A percentile compares a stretch with the other conserved stretches of the same genome.
phyloP scores from a whole-genome alignment of 2,113 vertebrate genomes.

The Pluvianellus socialis region DNA sequence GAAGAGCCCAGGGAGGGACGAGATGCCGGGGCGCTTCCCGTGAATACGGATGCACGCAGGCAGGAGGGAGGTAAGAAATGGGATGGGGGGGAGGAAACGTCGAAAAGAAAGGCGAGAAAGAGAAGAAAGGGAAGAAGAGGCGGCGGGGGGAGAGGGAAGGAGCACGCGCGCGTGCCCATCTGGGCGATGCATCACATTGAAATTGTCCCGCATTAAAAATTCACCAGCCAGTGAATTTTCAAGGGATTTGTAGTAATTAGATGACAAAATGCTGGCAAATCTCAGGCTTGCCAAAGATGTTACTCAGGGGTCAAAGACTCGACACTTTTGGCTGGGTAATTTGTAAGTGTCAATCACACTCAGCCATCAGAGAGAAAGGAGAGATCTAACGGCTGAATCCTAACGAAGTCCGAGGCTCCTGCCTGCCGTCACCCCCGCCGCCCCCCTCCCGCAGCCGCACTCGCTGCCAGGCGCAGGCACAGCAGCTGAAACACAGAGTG shows the following conservation, averaged over 20 bases:
- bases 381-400: slow-evolving; percentile 72
- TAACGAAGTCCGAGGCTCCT: slow-evolving; percentile 60
- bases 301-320: slow-evolving; percentile 97
- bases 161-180: slow-evolving; percentile 53
- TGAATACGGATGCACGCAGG: accelerated
- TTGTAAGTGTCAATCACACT: slow-evolving; percentile 99
- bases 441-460: background rate
- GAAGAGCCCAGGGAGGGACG: background rate
- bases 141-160: background rate
- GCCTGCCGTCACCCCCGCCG: background rate
- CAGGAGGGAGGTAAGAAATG: background rate
- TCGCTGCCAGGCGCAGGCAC: background rate
- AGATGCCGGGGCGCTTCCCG: accelerated
- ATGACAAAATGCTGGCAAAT: slow-evolving; percentile 99
- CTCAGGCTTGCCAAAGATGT: slow-evolving; percentile 91
- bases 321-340: slow-evolving; percentile 97
- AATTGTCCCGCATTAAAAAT: slow-evolving; percentile 94
- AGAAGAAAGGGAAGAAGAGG: background rate
- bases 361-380: slow-evolving; percentile 83
- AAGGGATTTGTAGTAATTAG: slow-evolving; percentile 99
- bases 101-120: background rate
- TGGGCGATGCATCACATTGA: slow-evolving; percentile 77
- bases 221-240: slow-evolving; percentile 94
- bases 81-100: background rate
- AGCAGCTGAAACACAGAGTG: background rate